Percentiles rank a stretch among this genome's conserved stretches.
These are phyloP conservation scores for Meda fulgida DNA, from an alignment of 2,797 vertebrate genomes.

Conservation along the genomic window DNA sequence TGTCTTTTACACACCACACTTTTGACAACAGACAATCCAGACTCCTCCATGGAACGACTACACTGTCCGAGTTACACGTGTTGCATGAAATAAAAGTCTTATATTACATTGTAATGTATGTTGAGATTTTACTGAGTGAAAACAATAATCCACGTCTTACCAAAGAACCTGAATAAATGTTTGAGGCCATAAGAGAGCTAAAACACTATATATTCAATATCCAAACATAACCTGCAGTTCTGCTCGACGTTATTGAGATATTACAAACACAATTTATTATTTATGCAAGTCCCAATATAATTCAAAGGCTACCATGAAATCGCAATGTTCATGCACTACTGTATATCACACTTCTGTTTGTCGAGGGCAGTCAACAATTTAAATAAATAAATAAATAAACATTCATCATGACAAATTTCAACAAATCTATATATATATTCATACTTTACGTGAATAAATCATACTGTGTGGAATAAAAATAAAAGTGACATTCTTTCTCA, in stretches of 20 bases:
- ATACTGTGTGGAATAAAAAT: slow-evolving; percentile 42
- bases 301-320: slow-evolving; percentile 5
- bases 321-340: slow-evolving; percentile 20
- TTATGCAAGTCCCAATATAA: not conserved
- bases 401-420: not conserved
- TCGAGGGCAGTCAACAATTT: not conserved
- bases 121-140: not conserved
- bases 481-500: slow-evolving; percentile 40
- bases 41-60: slow-evolving; percentile 11
- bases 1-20: slow-evolving; percentile 5
- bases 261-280: slow-evolving; percentile 4
- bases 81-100: slow-evolving; percentile 3
- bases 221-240: slow-evolving; percentile 24
- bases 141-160: slow-evolving; percentile 2
- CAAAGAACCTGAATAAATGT: slow-evolving; percentile 15
- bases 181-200: slow-evolving; percentile 22
- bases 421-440: slow-evolving; percentile 29
- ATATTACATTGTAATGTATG: slow-evolving; percentile 11
- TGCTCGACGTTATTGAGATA: not conserved
- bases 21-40: slow-evolving; percentile 21
- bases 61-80: not conserved
- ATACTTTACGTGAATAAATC: slow-evolving; percentile 20
- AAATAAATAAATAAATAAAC: not conserved
- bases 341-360: not conserved
- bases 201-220: slow-evolving; percentile 19